A percentile compares a stretch with the other conserved stretches of the same genome.
Evolutionary conservation across 2,888 invertebrate species (phyloP).

Genomic region (Bombylius discolor): DNA sequence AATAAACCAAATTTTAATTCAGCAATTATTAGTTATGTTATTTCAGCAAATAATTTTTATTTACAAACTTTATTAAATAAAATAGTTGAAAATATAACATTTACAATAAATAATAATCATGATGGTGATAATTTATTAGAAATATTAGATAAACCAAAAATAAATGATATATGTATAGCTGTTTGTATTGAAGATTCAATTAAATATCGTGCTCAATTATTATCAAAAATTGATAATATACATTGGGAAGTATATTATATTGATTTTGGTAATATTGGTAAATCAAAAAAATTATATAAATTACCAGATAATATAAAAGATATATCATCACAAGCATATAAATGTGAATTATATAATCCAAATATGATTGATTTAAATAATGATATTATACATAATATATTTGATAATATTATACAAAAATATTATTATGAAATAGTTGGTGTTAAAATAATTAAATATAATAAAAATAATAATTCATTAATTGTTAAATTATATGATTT

Average conservation of each 20-base stretch:
- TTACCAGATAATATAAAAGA: conserved; percentile 46
- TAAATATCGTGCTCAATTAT: conserved; percentile 81
- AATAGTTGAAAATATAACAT: conserved; percentile 43
- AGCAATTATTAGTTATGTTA: conserved; percentile 56
- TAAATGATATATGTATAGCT: conserved; percentile 52
- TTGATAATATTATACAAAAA: conserved; percentile 16
- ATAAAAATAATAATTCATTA: conserved; percentile 21
- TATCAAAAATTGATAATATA: conserved; percentile 55
- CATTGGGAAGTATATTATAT: conserved; percentile 53
- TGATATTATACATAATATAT: conserved; percentile 20
- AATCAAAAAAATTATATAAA: conserved; percentile 42
- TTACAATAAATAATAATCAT: conserved; percentile 35
- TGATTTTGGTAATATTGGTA: conserved; percentile 49
- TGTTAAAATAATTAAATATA: conserved; percentile 22
- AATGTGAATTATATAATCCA: conserved; percentile 47
- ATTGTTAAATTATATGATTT: too few relatives aligned
- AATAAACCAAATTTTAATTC: conserved; percentile 16
- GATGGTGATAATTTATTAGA: neutral
- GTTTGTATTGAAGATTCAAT: conserved; percentile 65
- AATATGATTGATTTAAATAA: conserved; percentile 35
- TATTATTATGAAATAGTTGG: conserved; percentile 25
- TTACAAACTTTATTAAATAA: conserved; percentile 53
- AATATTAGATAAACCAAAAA: conserved; percentile 11
- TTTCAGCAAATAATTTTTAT: conserved; percentile 63
- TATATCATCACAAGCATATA: conserved; percentile 44